Conservation (phyloP, 2,113 vertebrate species). For the Barnardius zonarius region DNA sequence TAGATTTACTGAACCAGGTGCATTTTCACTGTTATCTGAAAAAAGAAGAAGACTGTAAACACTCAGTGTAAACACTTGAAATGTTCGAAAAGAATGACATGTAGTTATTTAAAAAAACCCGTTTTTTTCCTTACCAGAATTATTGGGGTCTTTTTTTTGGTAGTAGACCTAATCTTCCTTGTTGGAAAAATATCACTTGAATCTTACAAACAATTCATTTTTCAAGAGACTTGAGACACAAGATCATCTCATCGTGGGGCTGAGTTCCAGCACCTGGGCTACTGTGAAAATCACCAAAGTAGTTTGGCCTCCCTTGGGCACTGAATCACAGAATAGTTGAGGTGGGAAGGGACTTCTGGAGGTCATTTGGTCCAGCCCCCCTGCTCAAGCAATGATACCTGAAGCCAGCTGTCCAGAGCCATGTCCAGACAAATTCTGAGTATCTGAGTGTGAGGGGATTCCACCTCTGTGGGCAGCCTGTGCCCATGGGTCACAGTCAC, state of each 20-base stretch:
- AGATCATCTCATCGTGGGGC: not conserved
- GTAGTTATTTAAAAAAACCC: not conserved
- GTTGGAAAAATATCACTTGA: not conserved
- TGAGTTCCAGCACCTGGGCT: not conserved
- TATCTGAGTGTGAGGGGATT: not conserved
- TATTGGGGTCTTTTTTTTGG: not conserved
- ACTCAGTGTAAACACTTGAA: not conserved
- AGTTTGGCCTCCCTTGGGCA: not conserved
- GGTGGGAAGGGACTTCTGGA: not conserved
- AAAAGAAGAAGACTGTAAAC: not conserved
- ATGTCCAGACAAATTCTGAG: not conserved
- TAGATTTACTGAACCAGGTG: not conserved
- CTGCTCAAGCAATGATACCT: not conserved
- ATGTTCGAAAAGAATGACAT: not conserved
- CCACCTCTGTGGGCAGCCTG: not conserved
- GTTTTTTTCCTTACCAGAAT: not conserved
- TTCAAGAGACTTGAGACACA: not conserved
- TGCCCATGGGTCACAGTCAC: not conserved
- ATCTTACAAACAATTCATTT: not conserved
- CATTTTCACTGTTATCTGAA: not conserved
- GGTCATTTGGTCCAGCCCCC: not conserved
- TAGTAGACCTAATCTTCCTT: not conserved
- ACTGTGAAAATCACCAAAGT: not conserved
- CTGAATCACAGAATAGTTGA: not conserved
- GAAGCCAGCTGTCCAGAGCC: not conserved